Evolutionary conservation across 2,797 vertebrate genomes (phyloP).

Genomic region (Tympanoctomys barrerae): DNA sequence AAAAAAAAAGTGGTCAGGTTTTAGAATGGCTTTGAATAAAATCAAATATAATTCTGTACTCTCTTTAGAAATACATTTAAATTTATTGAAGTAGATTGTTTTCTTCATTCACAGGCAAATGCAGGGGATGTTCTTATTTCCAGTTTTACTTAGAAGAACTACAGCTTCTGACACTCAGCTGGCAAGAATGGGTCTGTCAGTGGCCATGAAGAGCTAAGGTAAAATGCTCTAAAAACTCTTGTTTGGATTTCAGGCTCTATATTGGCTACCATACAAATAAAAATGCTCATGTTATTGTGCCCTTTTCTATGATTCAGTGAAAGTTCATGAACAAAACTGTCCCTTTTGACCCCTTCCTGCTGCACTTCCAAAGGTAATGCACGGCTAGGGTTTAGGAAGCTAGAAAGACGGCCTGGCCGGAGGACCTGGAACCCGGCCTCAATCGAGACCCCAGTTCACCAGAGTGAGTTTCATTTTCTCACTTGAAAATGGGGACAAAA

Average conservation of each 20-base stretch:
- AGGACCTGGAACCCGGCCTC: neutral
- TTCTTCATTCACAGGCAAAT: neutral
- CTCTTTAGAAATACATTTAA: conserved; percentile 38
- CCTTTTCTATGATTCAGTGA: neutral
- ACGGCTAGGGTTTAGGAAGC: neutral
- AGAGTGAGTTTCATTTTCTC: neutral
- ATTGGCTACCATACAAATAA: neutral
- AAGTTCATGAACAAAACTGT: neutral
- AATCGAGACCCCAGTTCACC: neutral
- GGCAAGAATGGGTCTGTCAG: neutral
- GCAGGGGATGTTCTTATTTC: neutral
- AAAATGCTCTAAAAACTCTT: neutral
- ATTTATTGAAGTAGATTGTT: neutral
- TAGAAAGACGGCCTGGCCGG: neutral
- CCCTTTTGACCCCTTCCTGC: neutral
- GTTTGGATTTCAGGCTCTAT: neutral
- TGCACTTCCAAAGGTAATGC: neutral
- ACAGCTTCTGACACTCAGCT: neutral
- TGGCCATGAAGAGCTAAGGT: neutral
- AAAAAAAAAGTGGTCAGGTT: neutral
- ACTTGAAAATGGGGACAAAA: neutral
- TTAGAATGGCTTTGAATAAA: neutral
- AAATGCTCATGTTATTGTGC: neutral
- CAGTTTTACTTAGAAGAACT: neutral
- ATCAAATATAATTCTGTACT: conserved; percentile 16